These are phyloP conservation scores for Julus scanicus DNA, from an alignment of 2,888 invertebrate species.

Conservation along the genomic window DNA sequence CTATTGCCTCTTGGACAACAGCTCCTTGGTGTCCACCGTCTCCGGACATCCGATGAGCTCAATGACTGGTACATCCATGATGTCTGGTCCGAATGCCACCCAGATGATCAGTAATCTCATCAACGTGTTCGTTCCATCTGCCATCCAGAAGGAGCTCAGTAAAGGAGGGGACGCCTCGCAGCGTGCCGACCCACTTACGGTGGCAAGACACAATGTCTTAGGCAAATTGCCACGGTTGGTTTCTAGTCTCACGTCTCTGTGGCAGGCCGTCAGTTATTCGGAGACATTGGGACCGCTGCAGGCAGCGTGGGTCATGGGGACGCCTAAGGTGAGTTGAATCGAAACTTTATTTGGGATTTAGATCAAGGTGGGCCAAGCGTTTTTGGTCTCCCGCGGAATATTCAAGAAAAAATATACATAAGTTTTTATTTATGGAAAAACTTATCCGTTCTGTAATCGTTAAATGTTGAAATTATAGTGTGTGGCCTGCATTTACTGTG, in stretches of 20 bases:
- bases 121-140: slow-evolving; percentile 79
- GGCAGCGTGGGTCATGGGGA: slow-evolving; percentile 65
- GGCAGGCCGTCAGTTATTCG: slow-evolving; percentile 75
- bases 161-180: slow-evolving; percentile 60
- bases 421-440: no score
- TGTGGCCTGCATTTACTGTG: no score
- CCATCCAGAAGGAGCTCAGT: slow-evolving; percentile 63
- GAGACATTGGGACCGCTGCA: slow-evolving; percentile 62
- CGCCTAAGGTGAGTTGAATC: slow-evolving; percentile 67
- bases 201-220: slow-evolving; percentile 78
- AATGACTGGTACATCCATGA: slow-evolving; percentile 62
- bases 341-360: slow-evolving; percentile 57
- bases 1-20: slow-evolving; percentile 78
- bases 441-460: background rate
- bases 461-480: no score
- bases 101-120: slow-evolving; percentile 84
- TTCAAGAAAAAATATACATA: no score
- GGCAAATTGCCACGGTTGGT: slow-evolving; percentile 84
- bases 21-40: slow-evolving; percentile 63
- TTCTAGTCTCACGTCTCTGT: slow-evolving; percentile 80
- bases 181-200: slow-evolving; percentile 67
- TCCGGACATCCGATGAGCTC: slow-evolving; percentile 64
- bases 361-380: no score
- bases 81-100: slow-evolving; percentile 67
- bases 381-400: no score